A percentile compares a stretch with the other conserved stretches of the same genome.
phyloP scores from a whole-genome alignment of 2,797 vertebrate species.

The Mionectes olivaceus region DNA sequence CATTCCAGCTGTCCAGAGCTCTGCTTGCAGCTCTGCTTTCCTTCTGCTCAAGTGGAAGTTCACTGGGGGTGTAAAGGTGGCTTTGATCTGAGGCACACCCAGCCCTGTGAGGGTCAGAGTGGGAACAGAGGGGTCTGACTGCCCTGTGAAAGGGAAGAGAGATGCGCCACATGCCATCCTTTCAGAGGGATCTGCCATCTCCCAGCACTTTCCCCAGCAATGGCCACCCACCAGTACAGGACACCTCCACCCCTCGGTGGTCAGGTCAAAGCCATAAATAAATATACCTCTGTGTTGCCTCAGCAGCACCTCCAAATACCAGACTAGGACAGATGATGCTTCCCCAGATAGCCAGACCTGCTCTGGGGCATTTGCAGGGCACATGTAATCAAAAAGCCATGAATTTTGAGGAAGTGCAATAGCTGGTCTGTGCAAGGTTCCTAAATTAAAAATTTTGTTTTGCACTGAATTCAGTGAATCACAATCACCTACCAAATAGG shows the following conservation, averaged over 20 bases:
- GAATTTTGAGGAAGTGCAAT: neutral
- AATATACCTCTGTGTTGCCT: neutral
- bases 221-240: neutral
- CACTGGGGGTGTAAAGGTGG: neutral
- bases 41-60: neutral
- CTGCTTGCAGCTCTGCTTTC: neutral
- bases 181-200: neutral
- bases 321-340: neutral
- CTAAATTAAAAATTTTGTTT: neutral
- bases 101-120: fast-evolving
- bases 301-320: neutral
- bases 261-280: neutral
- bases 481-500: neutral
- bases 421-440: neutral
- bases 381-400: fast-evolving
- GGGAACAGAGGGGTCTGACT: fast-evolving
- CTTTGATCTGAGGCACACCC: neutral
- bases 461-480: neutral
- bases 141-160: neutral
- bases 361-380: neutral
- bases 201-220: neutral
- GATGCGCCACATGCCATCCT: neutral
- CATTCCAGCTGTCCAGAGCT: fast-evolving
- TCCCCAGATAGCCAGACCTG: neutral
- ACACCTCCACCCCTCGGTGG: fast-evolving